Evolutionary conservation across 2,113 vertebrate species (phyloP).

Genomic region (Pluvianellus socialis): DNA sequence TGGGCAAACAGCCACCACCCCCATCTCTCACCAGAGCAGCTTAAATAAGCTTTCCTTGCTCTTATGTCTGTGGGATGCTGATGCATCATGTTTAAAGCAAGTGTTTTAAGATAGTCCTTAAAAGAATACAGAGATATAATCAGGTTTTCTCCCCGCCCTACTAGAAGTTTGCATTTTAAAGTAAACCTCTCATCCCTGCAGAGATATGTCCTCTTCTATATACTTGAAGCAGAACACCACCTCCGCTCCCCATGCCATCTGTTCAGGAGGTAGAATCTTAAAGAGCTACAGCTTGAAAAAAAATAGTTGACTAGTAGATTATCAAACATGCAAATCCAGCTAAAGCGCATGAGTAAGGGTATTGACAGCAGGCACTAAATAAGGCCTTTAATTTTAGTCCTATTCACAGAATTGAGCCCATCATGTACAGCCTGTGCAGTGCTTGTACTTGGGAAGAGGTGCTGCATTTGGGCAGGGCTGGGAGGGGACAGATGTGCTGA

Average conservation of each 20-base stretch:
- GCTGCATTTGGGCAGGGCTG: background rate
- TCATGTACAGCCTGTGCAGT: background rate
- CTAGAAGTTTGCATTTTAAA: background rate
- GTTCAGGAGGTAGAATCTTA: background rate
- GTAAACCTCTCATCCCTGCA: background rate
- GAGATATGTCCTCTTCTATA: background rate
- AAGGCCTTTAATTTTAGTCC: background rate
- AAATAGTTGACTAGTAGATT: background rate
- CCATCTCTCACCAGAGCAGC: background rate
- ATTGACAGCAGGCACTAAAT: background rate
- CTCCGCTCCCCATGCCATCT: background rate
- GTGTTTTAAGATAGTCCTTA: background rate
- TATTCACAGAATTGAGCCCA: background rate
- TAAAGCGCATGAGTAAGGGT: background rate
- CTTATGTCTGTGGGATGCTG: background rate
- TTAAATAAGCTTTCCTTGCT: background rate
- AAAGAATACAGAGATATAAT: background rate
- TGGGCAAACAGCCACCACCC: background rate
- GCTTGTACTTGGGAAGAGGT: rapidly evolving
- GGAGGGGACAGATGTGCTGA: background rate
- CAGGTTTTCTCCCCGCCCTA: too few species aligned
- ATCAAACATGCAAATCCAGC: slow-evolving; percentile 5
- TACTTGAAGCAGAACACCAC: background rate
- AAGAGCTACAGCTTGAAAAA: background rate
- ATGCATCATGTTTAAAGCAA: background rate